Percentiles rank a stretch among this genome's conserved stretches.
Evolutionary conservation across 2,888 invertebrate species (phyloP).

Genomic region (Eupithecia inturbata): DNA sequence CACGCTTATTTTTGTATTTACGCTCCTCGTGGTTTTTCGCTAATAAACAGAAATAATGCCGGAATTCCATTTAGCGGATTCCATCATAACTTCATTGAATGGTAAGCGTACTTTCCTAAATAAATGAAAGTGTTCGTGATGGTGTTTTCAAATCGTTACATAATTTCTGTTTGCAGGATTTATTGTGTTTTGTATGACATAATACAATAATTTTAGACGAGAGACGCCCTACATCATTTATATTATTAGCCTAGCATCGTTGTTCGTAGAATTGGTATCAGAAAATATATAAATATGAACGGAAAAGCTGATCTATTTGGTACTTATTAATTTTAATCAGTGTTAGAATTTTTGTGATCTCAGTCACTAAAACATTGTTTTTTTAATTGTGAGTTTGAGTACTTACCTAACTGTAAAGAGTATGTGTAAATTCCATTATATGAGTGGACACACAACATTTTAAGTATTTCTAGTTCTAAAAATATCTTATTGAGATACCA

Average conservation of each 20-base stretch:
- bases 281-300: slow-evolving; percentile 50
- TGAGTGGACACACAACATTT: background rate
- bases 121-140: slow-evolving; percentile 32
- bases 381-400: background rate
- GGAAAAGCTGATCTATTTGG: slow-evolving; percentile 60
- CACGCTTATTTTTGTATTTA: too few relatives aligned
- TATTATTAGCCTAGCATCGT: slow-evolving; percentile 54
- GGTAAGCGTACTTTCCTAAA: slow-evolving; percentile 54
- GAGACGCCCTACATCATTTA: slow-evolving; percentile 62
- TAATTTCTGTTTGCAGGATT: slow-evolving; percentile 72
- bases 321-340: slow-evolving; percentile 42
- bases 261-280: slow-evolving; percentile 43
- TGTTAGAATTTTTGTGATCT: background rate
- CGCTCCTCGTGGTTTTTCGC: slow-evolving; percentile 1
- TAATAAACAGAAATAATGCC: slow-evolving; percentile 60
- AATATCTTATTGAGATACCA: background rate
- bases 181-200: slow-evolving; percentile 68
- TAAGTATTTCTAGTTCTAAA: background rate
- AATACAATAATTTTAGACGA: slow-evolving; percentile 79
- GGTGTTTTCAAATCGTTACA: slow-evolving; percentile 61
- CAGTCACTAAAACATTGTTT: background rate
- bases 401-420: background rate
- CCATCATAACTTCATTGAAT: slow-evolving; percentile 70
- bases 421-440: background rate
- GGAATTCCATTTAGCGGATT: slow-evolving; percentile 69